Conservation (phyloP, 2,113 vertebrate genomes). For the Nasalis larvatus region DNA sequence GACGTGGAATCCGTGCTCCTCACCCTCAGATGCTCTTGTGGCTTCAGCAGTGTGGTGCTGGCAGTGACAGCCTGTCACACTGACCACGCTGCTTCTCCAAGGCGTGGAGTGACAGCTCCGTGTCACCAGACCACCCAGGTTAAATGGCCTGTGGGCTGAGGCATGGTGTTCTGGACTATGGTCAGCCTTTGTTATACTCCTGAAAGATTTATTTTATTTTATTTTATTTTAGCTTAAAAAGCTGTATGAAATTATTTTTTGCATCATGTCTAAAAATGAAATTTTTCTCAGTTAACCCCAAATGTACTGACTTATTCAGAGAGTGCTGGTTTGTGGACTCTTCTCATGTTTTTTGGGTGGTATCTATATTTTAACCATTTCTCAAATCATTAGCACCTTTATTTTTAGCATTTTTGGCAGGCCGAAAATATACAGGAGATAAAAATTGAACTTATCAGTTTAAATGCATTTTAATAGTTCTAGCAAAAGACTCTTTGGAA, state of each 20-base stretch:
- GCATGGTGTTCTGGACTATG: neutral
- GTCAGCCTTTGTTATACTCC: neutral
- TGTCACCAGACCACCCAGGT: neutral
- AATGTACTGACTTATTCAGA: neutral
- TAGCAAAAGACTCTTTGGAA: neutral
- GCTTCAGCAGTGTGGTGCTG: neutral
- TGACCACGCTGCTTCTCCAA: neutral
- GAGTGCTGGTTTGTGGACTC: neutral
- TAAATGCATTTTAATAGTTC: neutral
- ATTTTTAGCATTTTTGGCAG: neutral
- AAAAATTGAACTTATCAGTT: neutral
- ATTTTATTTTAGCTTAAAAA: neutral
- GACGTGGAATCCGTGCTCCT: fast-evolving
- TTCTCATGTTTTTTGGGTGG: neutral
- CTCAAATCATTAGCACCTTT: neutral
- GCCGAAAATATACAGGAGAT: neutral
- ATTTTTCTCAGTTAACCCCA: neutral
- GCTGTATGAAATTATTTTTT: neutral
- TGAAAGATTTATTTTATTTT: neutral
- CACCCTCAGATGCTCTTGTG: fast-evolving
- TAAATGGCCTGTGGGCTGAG: neutral
- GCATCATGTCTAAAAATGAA: neutral
- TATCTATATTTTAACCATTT: neutral
- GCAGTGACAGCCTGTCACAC: neutral
- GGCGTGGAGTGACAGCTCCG: neutral